Evolutionary conservation across 1,140 invertebrate species (phyloP).

Genomic region (Tetramorium simillimum): DNA sequence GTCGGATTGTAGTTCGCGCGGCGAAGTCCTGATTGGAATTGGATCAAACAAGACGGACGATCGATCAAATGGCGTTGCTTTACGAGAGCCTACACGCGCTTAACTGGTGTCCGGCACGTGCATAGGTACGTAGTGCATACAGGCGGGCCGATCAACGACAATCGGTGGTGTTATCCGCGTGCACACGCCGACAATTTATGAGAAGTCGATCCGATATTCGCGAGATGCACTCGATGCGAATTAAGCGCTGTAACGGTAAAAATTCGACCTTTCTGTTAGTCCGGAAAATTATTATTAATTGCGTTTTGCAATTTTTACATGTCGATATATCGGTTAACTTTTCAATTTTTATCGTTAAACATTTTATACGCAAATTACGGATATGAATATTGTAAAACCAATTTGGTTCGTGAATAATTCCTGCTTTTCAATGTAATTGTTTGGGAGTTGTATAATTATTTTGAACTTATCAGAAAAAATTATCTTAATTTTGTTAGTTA

Average conservation of each 20-base stretch:
- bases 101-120: constrained; percentile 12
- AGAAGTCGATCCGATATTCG: constrained; percentile 10
- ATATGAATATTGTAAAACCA: neutral
- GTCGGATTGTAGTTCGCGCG: constrained; percentile 42
- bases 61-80: constrained; percentile 61
- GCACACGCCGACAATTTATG: constrained; percentile 43
- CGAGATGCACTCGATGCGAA: constrained; percentile 29
- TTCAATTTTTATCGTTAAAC: neutral
- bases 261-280: neutral
- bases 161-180: constrained; percentile 20
- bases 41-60: constrained; percentile 71
- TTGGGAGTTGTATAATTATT: neutral
- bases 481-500: neutral
- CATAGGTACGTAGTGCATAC: constrained; percentile 22
- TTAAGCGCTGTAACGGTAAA: neutral
- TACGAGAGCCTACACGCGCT: constrained; percentile 15
- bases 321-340: neutral
- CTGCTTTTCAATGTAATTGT: neutral
- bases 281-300: constrained; percentile 6
- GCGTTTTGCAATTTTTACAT: neutral
- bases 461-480: neutral
- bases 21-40: constrained; percentile 73
- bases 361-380: neutral
- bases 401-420: neutral
- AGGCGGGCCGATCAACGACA: constrained; percentile 3